phyloP scores from a whole-genome alignment of 2,113 vertebrate genomes.

The Bothrops jararaca region DNA sequence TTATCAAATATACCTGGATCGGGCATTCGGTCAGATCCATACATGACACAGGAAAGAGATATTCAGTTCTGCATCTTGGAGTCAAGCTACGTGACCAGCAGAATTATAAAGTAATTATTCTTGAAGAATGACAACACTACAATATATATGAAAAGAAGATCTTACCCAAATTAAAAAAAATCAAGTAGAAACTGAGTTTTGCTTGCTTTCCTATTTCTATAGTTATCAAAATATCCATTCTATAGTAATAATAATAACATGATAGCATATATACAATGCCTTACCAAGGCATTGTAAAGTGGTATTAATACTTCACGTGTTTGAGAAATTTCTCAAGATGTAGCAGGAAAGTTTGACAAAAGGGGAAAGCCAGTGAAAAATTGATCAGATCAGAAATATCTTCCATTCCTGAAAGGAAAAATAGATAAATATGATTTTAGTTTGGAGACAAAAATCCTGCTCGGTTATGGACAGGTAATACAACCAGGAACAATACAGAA shows the following conservation, averaged over 20 bases:
- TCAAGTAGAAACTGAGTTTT: neutral
- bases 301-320: too few relatives aligned
- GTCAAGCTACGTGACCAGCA: neutral
- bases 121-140: too few relatives aligned
- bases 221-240: neutral
- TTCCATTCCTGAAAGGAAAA: neutral
- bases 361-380: neutral
- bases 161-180: neutral
- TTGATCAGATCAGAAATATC: neutral
- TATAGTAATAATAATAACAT: too few relatives aligned
- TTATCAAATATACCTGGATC: neutral
- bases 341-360: too few relatives aligned
- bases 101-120: neutral
- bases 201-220: neutral
- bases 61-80: neutral
- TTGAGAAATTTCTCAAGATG: neutral
- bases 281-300: too few relatives aligned
- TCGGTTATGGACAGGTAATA: neutral
- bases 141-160: neutral
- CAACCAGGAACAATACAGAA: accelerated
- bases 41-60: neutral
- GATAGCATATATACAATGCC: too few relatives aligned
- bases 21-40: neutral
- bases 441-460: accelerated
- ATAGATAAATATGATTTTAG: neutral